phyloP scores from a whole-genome alignment of 2,888 invertebrate species.

The Sarcophaga caerulescens region DNA sequence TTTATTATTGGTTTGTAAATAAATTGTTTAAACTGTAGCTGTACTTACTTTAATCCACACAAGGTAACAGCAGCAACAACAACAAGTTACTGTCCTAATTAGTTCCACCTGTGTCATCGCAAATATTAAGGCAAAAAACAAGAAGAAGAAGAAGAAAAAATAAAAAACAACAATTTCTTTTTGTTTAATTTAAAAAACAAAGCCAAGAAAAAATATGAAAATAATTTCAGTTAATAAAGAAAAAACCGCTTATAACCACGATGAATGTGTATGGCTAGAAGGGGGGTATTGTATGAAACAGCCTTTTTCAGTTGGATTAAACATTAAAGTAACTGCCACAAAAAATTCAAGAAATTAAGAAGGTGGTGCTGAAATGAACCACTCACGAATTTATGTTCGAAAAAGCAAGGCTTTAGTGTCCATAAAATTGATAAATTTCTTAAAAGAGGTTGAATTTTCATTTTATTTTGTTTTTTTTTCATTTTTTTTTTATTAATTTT shows the following conservation, averaged over 20 bases:
- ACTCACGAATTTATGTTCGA: neutral
- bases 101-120: conserved; percentile 72
- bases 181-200: conserved; percentile 47
- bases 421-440: conserved; percentile 63
- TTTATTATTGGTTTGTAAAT: conserved; percentile 37
- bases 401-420: neutral
- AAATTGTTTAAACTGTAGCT: neutral
- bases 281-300: conserved; percentile 1
- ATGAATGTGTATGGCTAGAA: no score
- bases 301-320: neutral
- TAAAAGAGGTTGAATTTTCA: conserved; percentile 47
- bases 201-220: conserved; percentile 46
- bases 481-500: conserved; percentile 34
- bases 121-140: conserved; percentile 44
- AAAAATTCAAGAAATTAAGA: neutral
- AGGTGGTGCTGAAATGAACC: neutral
- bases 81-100: conserved; percentile 68
- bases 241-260: no score
- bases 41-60: no score
- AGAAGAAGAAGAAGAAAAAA: neutral
- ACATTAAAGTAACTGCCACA: neutral
- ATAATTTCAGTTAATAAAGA: no score
- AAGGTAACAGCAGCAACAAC: no score
- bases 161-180: conserved; percentile 42
- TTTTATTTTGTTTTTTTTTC: conserved; percentile 8